Base-by-base conservation (phyloP, 1,140 invertebrate genomes). In the Formica exsecta region DNA sequence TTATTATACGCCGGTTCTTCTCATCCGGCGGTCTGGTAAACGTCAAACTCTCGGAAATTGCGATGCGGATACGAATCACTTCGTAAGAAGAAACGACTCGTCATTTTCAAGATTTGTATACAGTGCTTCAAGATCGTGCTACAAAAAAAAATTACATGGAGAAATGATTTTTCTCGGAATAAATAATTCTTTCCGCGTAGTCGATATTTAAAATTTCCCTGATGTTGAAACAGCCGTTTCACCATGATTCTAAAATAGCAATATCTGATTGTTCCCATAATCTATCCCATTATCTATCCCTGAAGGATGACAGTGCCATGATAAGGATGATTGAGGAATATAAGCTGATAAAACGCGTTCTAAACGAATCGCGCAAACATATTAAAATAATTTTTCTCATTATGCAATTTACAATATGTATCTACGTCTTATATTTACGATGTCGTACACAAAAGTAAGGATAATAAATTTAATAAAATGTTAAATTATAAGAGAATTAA, bases 181-280 rank as follows among this genome's bases (percentile, higher is more conserved):
- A 29, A 32, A 74, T 51, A 16, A 51, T 51, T 5, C 44, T 48
- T 13, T 13, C 9, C 9, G 9, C 1, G 16, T 51, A 48, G 19
- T 22, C 51, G 54, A 44, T 38, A 54, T 41, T 61, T 73, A 83
- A 73, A 48, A 61, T 83, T 71, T 19, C 77, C 79, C 8, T 9
- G 38, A 5, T 38, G 66, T 83, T 48, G 13, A 41, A 74, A 36
- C 48, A 36, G 22, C 54, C 38, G 13, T 73, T 73, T 73, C 22
- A 48, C 19, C 22, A n/a, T 7, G 3, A 32, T 19, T 73, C 38
- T 57, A 61, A 74, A 83, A 83, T 83, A 74, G 73, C 68, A 73
- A 81, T 19, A n/a, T 73, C 29, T 38, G 25, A 73, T 61, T 61
- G 38, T 59, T 61, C 6, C 61, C n/a, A 25, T 41, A 9, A 6